Percentiles rank a stretch among this genome's conserved stretches.
Evolutionary conservation across 1,140 invertebrate genomes (phyloP).

Genomic region (Trachymyrmex cornetzi): DNA sequence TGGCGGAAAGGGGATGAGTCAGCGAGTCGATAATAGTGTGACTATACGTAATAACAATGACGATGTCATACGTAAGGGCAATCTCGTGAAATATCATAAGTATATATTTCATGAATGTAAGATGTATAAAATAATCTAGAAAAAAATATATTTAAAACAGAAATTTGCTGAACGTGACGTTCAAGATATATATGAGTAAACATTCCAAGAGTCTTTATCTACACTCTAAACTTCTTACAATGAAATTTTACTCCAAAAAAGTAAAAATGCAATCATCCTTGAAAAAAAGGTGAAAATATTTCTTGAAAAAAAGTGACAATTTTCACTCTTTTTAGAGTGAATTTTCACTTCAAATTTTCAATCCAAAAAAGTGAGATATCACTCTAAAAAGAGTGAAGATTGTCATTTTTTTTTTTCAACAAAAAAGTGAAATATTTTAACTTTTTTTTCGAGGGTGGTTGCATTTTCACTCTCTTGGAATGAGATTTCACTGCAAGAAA

Average conservation of each 20-base stretch:
- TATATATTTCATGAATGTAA: neutral
- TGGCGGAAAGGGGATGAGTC: slow-evolving; percentile 80
- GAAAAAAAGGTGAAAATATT: too few relatives aligned
- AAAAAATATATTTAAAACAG: neutral
- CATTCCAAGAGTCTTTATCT: neutral
- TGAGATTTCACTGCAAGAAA: too few relatives aligned
- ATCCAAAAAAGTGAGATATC: too few relatives aligned
- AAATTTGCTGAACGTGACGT: neutral
- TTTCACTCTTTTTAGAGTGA: neutral
- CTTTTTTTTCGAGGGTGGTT: too few relatives aligned
- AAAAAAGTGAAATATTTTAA: too few relatives aligned
- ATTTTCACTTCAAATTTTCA: too few relatives aligned
- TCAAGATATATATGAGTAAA: neutral
- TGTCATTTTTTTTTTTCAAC: too few relatives aligned
- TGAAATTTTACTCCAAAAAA: too few relatives aligned
- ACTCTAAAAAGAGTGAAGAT: too few relatives aligned
- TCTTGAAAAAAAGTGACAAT: neutral
- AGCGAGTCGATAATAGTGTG: slow-evolving; percentile 69
- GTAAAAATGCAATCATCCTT: too few relatives aligned
- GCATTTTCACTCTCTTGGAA: too few relatives aligned
- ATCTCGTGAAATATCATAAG: neutral
- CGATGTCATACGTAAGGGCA: neutral
- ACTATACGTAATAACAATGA: slow-evolving; percentile 24
- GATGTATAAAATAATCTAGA: neutral
- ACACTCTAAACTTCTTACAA: too few relatives aligned